Percentiles rank a stretch among this genome's conserved stretches.
Conservation (phyloP, 1,140 invertebrate genomes). For the Rhagoletis zephyria region DNA sequence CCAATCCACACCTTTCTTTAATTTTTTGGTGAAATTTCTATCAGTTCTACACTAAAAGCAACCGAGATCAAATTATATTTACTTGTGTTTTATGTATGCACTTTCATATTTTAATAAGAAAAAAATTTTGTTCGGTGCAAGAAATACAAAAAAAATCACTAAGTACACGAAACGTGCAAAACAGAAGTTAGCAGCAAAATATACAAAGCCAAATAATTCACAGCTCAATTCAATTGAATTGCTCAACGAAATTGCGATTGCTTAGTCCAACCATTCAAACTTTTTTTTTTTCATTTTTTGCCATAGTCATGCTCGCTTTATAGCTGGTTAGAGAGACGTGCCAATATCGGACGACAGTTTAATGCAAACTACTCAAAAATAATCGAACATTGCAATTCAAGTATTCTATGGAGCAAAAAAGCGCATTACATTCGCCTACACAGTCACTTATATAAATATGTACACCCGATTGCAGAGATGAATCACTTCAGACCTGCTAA, state of each 20-base stretch:
- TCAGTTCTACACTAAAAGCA: too few relatives aligned
- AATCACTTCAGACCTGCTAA: not conserved
- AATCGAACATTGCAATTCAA: not conserved
- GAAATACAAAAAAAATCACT: too few relatives aligned
- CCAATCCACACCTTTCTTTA: too few relatives aligned
- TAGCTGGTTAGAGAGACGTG: constrained; percentile 5
- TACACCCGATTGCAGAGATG: not conserved
- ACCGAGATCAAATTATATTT: too few relatives aligned
- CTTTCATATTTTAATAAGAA: too few relatives aligned
- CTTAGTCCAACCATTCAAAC: not conserved
- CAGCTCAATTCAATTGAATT: not conserved
- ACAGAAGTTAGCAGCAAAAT: not conserved
- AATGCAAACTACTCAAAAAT: constrained; percentile 22
- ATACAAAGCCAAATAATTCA: constrained; percentile 17
- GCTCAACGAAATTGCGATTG: not conserved
- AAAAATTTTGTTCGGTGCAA: too few relatives aligned
- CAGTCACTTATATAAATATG: not conserved
- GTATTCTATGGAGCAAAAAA: not conserved
- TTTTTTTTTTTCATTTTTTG: not conserved
- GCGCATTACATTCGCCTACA: not conserved
- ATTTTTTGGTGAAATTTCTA: too few relatives aligned
- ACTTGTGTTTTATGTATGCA: too few relatives aligned
- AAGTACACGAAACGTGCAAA: not conserved
- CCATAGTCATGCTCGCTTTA: constrained; percentile 2
- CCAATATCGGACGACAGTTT: not conserved